Evolutionary conservation across 2,797 vertebrate species (phyloP).

Genomic region (Platalea minor): DNA sequence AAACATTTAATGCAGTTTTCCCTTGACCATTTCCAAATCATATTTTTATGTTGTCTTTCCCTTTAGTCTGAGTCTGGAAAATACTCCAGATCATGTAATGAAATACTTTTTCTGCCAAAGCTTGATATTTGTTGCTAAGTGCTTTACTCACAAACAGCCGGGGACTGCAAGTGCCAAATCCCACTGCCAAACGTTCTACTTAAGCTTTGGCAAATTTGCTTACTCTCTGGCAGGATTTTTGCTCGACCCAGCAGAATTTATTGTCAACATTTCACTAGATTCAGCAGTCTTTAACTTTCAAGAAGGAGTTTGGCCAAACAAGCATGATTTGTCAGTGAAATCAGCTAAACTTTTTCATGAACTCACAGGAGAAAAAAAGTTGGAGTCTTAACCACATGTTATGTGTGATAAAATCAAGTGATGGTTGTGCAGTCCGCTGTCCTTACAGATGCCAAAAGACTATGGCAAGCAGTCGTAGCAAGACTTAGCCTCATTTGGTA

Average conservation of each 20-base stretch:
- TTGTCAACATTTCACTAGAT: conserved; percentile 18
- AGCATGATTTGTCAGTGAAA: neutral
- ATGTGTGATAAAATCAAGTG: neutral
- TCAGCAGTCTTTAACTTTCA: conserved; percentile 24
- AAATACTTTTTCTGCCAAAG: conserved; percentile 12
- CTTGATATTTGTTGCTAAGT: conserved; percentile 15
- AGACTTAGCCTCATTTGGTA: neutral
- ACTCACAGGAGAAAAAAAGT: neutral
- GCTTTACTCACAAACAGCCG: conserved; percentile 20
- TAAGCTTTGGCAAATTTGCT: neutral
- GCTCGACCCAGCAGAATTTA: neutral
- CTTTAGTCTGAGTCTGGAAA: conserved; percentile 20
- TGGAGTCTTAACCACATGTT: rapidly evolving
- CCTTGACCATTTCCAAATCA: neutral
- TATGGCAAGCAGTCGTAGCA: neutral
- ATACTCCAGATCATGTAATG: neutral
- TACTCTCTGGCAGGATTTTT: neutral
- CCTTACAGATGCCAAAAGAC: neutral
- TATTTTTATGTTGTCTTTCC: conserved; percentile 8
- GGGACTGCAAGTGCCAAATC: conserved; percentile 7
- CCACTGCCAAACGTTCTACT: neutral
- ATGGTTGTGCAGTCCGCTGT: neutral
- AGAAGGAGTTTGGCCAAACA: neutral
- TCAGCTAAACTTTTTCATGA: neutral
- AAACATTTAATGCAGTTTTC: neutral